phyloP scores from a whole-genome alignment of 2,888 invertebrate species.

The Protonemura montana region DNA sequence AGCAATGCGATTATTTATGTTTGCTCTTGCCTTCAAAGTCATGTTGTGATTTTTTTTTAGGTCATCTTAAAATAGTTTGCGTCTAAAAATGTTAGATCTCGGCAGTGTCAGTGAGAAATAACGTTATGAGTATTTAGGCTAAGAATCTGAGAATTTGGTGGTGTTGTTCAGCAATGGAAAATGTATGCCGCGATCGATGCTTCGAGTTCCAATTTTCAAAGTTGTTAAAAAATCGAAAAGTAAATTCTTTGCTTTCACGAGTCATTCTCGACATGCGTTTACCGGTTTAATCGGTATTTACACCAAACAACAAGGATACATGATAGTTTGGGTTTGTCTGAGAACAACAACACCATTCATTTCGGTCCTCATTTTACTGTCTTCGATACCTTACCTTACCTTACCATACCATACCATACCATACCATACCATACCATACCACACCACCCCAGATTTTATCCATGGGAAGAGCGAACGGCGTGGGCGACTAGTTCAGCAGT shows the following conservation, averaged over 20 bases:
- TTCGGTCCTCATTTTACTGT: no score
- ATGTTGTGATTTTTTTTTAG: conserved; percentile 9
- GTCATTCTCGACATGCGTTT: not conserved
- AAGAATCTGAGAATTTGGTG: not conserved
- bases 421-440: not conserved
- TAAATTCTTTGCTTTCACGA: no score
- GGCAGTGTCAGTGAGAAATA: not conserved
- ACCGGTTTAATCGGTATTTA: no score
- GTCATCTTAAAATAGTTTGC: not conserved
- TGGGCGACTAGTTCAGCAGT: not conserved
- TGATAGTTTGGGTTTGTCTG: no score
- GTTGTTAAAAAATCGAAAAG: no score
- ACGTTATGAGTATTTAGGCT: not conserved
- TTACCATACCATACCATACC: no score
- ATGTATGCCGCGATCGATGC: not conserved
- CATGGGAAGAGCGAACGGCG: not conserved
- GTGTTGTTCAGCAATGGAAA: not conserved
- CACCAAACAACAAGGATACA: not conserved
- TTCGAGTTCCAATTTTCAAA: not conserved
- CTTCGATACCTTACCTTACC: not conserved
- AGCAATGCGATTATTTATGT: not conserved
- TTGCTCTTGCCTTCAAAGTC: not conserved
- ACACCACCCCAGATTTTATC: not conserved
- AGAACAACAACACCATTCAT: not conserved
- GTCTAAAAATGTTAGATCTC: not conserved